Evolutionary conservation across 2,113 vertebrate species (phyloP).

Genomic region (Pontoporia blainvillei): DNA sequence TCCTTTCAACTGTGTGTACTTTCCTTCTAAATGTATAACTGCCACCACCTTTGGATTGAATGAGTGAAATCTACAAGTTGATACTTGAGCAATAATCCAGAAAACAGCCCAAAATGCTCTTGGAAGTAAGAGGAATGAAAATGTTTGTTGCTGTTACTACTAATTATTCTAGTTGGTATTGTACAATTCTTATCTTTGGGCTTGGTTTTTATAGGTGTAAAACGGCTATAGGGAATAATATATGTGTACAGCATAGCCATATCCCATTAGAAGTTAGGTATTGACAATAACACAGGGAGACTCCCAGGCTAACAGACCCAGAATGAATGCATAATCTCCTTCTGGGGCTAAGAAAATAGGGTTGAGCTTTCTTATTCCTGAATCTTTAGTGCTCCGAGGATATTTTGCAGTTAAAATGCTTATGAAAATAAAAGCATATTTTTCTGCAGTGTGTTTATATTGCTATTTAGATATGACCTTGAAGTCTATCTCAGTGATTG

Average conservation of each 20-base stretch:
- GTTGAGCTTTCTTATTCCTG: background rate
- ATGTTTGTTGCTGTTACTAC: background rate
- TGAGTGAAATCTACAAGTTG: background rate
- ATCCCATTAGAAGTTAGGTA: background rate
- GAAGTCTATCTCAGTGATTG: background rate
- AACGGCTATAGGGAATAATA: background rate
- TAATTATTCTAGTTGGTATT: background rate
- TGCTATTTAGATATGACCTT: background rate
- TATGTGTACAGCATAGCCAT: background rate
- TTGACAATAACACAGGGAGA: background rate
- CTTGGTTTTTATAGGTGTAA: background rate
- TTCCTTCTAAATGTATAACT: background rate
- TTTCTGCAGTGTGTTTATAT: background rate
- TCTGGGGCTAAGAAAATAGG: background rate
- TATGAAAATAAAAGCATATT: conserved; percentile 25
- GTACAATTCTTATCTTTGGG: background rate
- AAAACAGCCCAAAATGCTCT: background rate
- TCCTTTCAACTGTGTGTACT: background rate
- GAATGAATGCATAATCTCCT: background rate
- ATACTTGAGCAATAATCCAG: background rate
- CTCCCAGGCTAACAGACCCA: background rate
- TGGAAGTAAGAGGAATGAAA: background rate
- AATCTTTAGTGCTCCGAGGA: background rate
- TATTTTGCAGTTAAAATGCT: conserved; percentile 10
- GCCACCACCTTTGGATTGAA: background rate